Evolutionary conservation across 2,888 invertebrate species (phyloP).

Genomic region (Synanthedon andrenaeformis): DNA sequence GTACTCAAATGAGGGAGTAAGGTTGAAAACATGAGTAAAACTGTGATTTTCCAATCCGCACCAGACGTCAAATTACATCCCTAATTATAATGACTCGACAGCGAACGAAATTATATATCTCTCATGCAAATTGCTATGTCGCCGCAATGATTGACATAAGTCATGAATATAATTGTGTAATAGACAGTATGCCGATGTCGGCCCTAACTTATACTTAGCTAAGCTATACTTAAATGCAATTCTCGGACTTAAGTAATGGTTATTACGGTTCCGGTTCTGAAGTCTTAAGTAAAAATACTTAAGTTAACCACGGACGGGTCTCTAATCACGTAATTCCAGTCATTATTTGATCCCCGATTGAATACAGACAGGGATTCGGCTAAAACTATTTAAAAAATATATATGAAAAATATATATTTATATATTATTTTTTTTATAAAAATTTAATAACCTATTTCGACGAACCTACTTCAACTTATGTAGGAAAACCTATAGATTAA

Average conservation of each 20-base stretch:
- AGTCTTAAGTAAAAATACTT: slow-evolving; percentile 47
- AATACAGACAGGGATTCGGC: slow-evolving; percentile 30
- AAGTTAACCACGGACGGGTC: slow-evolving; percentile 21
- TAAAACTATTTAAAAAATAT: too few relatives aligned
- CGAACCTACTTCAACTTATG: too few relatives aligned
- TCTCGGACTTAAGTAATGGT: slow-evolving; percentile 29
- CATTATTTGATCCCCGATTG: slow-evolving; percentile 42
- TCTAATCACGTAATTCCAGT: slow-evolving; percentile 52
- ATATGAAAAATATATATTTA: too few relatives aligned
- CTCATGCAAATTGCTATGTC: slow-evolving; percentile 23
- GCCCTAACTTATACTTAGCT: slow-evolving; percentile 20
- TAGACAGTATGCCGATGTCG: slow-evolving; percentile 6
- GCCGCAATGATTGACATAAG: slow-evolving; percentile 8
- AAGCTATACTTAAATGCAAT: slow-evolving; percentile 41
- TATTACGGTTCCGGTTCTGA: slow-evolving; percentile 29
- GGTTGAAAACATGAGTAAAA: too few relatives aligned
- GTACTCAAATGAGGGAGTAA: too few relatives aligned
- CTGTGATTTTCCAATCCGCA: too few relatives aligned
- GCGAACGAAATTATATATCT: not conserved
- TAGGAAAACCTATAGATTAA: too few relatives aligned
- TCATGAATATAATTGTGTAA: slow-evolving; percentile 17
- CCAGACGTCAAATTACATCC: not conserved
- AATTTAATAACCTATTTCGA: too few relatives aligned
- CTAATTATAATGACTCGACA: not conserved
- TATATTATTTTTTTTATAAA: too few relatives aligned